phyloP scores from a whole-genome alignment of 2,888 invertebrate species.

The Seladonia tumulorum region DNA sequence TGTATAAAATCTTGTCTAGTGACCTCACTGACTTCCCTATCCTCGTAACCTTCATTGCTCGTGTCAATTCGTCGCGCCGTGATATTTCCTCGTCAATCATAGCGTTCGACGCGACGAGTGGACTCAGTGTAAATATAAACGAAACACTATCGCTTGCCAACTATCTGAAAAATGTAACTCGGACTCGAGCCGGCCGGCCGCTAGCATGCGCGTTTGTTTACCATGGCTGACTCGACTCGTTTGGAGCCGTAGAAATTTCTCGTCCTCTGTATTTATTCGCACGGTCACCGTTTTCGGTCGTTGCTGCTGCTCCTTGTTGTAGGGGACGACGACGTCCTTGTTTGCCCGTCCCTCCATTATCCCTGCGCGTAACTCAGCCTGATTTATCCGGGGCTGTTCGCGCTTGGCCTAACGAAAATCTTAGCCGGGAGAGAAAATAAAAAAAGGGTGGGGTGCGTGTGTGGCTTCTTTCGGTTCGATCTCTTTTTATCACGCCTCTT shows the following conservation, averaged over 20 bases:
- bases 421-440: slow-evolving; percentile 44
- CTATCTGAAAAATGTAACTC: too few relatives aligned
- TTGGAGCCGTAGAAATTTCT: not conserved
- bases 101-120: too few relatives aligned
- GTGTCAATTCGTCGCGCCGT: too few relatives aligned
- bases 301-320: slow-evolving; percentile 6
- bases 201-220: not conserved
- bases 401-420: slow-evolving; percentile 68
- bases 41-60: too few relatives aligned
- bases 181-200: too few relatives aligned
- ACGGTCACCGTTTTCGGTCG: not conserved
- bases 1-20: too few relatives aligned
- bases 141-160: too few relatives aligned
- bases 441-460: not conserved
- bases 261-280: not conserved
- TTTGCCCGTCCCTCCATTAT: slow-evolving; percentile 46
- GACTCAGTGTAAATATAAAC: too few relatives aligned
- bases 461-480: slow-evolving; percentile 31
- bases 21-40: too few relatives aligned
- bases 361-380: slow-evolving; percentile 68
- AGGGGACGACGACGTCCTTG: slow-evolving; percentile 1
- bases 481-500: not conserved
- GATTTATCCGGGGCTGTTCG: slow-evolving; percentile 76
- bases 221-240: not conserved
- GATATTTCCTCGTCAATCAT: too few relatives aligned